Conservation (phyloP, 2,888 invertebrate species). For the Pharmacophagus antenor region DNA sequence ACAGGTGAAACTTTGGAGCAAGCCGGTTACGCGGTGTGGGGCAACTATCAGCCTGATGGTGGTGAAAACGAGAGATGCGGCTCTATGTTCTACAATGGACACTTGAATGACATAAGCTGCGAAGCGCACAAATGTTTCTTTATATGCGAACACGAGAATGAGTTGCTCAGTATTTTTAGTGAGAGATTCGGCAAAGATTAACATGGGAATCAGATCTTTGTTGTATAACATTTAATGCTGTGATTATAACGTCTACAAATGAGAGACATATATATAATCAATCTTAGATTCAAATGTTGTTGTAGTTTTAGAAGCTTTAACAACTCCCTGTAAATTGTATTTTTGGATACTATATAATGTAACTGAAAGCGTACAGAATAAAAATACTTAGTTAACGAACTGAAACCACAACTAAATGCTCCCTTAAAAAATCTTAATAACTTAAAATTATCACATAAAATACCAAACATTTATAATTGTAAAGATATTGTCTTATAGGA, state of each 20-base stretch:
- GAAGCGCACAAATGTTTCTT: conserved; percentile 47
- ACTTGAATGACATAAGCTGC: conserved; percentile 57
- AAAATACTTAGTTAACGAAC: too few species aligned
- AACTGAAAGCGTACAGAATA: too few species aligned
- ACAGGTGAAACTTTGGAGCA: conserved; percentile 31
- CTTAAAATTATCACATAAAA: too few species aligned
- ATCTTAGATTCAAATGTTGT: background rate
- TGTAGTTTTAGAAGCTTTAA: background rate
- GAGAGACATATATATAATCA: too few species aligned
- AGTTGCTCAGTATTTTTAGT: background rate
- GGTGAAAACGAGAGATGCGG: conserved; percentile 54
- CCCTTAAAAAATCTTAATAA: too few species aligned
- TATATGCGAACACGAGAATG: conserved; percentile 61
- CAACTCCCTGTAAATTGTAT: background rate
- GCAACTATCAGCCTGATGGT: conserved; percentile 56
- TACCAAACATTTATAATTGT: too few species aligned
- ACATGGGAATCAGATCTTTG: background rate
- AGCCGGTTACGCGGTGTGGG: conserved; percentile 57
- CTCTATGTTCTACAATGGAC: conserved; percentile 60
- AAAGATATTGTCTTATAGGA: too few species aligned
- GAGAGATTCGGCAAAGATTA: conserved; percentile 9
- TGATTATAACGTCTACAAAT: background rate
- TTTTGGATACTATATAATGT: too few species aligned
- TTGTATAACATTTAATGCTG: background rate
- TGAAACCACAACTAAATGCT: too few species aligned